Evolutionary conservation across 2,888 invertebrate species (phyloP).

Genomic region (Cantharis lateralis): DNA sequence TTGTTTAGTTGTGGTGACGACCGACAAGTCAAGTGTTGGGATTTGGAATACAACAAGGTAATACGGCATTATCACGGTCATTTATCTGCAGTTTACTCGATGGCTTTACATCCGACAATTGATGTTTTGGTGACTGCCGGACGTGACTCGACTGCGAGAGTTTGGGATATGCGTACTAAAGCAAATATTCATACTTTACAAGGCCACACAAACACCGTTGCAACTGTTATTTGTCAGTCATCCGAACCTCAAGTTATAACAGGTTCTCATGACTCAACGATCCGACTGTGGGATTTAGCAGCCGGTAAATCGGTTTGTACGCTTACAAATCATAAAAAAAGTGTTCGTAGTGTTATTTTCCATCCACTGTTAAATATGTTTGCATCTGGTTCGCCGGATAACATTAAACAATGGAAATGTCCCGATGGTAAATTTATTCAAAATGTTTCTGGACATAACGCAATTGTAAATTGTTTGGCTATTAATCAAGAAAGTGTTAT

Average conservation of each 20-base stretch:
- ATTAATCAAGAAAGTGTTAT: conserved; percentile 94
- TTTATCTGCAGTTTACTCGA: conserved; percentile 91
- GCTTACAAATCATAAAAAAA: conserved; percentile 98
- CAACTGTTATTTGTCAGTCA: conserved; percentile 90
- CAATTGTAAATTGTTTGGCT: conserved; percentile 95
- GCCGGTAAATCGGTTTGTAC: conserved; percentile 94
- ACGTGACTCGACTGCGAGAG: conserved; percentile 92
- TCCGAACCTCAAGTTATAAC: conserved; percentile 91
- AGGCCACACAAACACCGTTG: conserved; percentile 97
- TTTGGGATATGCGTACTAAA: conserved; percentile 99
- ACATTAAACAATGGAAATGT: conserved; percentile 99
- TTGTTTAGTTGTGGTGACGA: conserved; percentile 99
- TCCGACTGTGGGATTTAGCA: conserved; percentile 96
- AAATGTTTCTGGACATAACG: conserved; percentile 95
- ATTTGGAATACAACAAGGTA: conserved; percentile 97
- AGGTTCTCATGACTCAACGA: conserved; percentile 94
- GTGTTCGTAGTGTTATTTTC: conserved; percentile 76
- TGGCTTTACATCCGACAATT: conserved; percentile 92
- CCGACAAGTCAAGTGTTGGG: conserved; percentile 99
- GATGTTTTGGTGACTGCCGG: conserved; percentile 95
- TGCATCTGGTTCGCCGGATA: conserved; percentile 97
- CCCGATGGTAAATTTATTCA: conserved; percentile 97
- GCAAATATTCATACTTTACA: conserved; percentile 95
- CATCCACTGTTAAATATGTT: conserved; percentile 89
- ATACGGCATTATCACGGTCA: conserved; percentile 99